Evolutionary conservation across 2,797 vertebrate species (phyloP), one percentile per base, ranked within the genome.

Genomic region (Carcharodon carcharias): DNA sequence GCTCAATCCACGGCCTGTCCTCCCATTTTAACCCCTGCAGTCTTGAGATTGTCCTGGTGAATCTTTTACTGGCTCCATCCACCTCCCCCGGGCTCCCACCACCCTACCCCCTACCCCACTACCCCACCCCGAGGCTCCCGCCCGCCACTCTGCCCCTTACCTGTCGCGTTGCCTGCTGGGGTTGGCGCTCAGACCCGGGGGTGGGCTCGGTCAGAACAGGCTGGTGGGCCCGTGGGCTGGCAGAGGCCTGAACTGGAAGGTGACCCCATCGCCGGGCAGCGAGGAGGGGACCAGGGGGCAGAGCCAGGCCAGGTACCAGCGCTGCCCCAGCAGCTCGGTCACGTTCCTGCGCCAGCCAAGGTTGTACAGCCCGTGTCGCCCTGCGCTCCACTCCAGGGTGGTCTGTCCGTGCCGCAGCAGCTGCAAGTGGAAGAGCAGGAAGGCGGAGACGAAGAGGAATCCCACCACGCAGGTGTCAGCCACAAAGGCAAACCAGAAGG

Each of bases 391-490:
- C 97, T 99, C 99, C 71, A 98, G 98, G 0, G 98, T 99, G 96
- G 99, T 99, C 97, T 99, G 98, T 93, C 99, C 99, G 12, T 98
- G 98, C 96, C 98, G 96, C 97, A 99, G 97, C 97, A 99, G 97
- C 96, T 97, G 97, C 67, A 98, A 96, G 4, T 99, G 99, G 97
- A 99, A 98, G 96, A 98, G 98, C 96, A 99, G 98, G 97, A 99
- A 99, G 6, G 98, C 98, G 0, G 98, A 98, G 0, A 99, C 98
- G 87, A 99, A 97, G 89, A 99, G 97, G 35, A 98, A 98, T 18
- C 98, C 98, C 35, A 98, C 98, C 16, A 99, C 98, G 0, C 99
- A 99, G 0, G 98, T 98, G 97, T 98, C 98, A 0, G 98, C 98
- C 50, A 98, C 98, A 96, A 98, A 98, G 92, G 98, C 98, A 9